phyloP scores from a whole-genome alignment of 2,888 invertebrate species.

The Amblyteles armatorius region DNA sequence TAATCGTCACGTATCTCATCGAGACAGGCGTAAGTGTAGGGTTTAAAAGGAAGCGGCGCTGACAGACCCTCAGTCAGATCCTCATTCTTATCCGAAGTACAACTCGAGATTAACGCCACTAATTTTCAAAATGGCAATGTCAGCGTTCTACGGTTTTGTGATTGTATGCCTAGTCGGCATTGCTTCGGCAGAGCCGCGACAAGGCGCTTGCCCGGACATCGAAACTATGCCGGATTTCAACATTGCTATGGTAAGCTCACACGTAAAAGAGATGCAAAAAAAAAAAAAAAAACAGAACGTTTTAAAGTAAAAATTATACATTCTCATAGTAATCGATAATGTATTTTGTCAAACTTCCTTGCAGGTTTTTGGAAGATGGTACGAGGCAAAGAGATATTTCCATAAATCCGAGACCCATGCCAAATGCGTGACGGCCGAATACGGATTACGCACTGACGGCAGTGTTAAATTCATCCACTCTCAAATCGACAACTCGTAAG shows the following conservation, averaged over 20 bases:
- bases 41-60: not conserved
- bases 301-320: not conserved
- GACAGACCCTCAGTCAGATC: not conserved
- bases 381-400: conserved; percentile 91
- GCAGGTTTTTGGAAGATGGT: conserved; percentile 92
- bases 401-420: conserved; percentile 91
- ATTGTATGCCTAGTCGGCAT: not conserved
- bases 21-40: not conserved
- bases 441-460: conserved; percentile 80
- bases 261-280: not conserved
- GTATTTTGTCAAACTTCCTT: conserved; percentile 69
- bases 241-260: not conserved
- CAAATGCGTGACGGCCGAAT: conserved; percentile 89
- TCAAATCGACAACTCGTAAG: conserved; percentile 85
- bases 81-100: not conserved
- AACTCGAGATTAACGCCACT: not conserved
- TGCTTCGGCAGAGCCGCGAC: too few species aligned
- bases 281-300: too few species aligned
- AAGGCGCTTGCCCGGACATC: not conserved
- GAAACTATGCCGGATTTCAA: not conserved
- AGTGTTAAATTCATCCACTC: conserved; percentile 84
- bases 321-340: not conserved
- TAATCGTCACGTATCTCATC: not conserved
- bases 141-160: not conserved
- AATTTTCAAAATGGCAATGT: not conserved